Conservation (phyloP, 2,888 invertebrate species). For the Pardosa pseudoannulata region DNA sequence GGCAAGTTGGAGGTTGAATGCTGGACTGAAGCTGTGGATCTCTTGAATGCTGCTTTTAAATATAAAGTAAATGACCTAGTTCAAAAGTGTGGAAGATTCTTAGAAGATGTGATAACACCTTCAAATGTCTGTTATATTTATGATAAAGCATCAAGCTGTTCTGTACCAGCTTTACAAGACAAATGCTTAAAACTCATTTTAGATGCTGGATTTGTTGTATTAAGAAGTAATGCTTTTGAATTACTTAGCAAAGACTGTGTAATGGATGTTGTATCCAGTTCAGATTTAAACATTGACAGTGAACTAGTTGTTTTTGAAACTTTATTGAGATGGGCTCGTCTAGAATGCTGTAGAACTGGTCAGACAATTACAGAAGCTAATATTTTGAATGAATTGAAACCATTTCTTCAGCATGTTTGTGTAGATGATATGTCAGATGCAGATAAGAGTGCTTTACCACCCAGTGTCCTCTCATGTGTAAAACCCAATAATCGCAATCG, state of each 20-base stretch:
- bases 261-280: slow-evolving; percentile 45
- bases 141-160: slow-evolving; percentile 42
- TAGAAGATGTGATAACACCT: slow-evolving; percentile 54
- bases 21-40: slow-evolving; percentile 52
- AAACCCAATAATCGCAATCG: slow-evolving; percentile 60
- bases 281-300: slow-evolving; percentile 50
- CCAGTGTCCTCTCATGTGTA: slow-evolving; percentile 45
- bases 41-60: slow-evolving; percentile 46
- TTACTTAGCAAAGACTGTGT: slow-evolving; percentile 52
- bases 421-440: slow-evolving; percentile 68
- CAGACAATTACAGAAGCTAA: slow-evolving; percentile 41
- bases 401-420: slow-evolving; percentile 61
- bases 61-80: slow-evolving; percentile 39
- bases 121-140: slow-evolving; percentile 64
- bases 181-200: slow-evolving; percentile 60
- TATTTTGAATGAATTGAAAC: slow-evolving; percentile 40
- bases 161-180: slow-evolving; percentile 38
- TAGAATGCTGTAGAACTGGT: slow-evolving; percentile 56
- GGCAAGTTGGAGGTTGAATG: slow-evolving; percentile 51
- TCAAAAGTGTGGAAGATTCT: slow-evolving; percentile 59
- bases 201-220: slow-evolving; percentile 60
- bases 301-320: slow-evolving; percentile 60
- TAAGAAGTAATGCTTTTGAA: slow-evolving; percentile 58
- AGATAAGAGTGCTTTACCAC: slow-evolving; percentile 61
- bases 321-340: slow-evolving; percentile 47